phyloP scores from a whole-genome alignment of 1,140 invertebrate species.

The Babylonia areolata region DNA sequence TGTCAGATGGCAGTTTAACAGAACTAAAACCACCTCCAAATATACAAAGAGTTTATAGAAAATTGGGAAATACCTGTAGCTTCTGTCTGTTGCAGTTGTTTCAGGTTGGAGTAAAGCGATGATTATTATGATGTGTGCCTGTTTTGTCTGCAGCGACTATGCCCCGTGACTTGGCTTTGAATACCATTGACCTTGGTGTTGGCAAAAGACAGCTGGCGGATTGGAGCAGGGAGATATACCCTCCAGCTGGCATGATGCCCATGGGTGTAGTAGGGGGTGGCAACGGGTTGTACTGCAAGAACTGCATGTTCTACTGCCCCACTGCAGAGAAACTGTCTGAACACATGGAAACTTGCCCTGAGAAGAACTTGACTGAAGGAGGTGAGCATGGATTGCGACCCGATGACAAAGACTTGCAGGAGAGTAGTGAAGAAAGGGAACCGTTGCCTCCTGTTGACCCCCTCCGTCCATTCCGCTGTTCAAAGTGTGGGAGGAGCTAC shows the following conservation, averaged over 20 bases:
- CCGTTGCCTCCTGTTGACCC: background rate
- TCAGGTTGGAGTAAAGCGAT: background rate
- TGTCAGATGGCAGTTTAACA: too few relatives aligned
- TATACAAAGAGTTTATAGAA: background rate
- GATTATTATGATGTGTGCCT: background rate
- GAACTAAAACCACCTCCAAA: too few relatives aligned
- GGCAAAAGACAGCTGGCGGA: background rate
- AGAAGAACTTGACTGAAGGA: background rate
- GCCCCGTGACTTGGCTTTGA: background rate
- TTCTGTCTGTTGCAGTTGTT: background rate
- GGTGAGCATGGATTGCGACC: too few relatives aligned
- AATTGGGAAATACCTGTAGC: background rate
- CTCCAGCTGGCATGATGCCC: background rate
- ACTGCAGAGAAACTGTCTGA: background rate
- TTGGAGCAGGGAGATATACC: background rate
- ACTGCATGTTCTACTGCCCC: slow-evolving; percentile 35
- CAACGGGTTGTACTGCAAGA: slow-evolving; percentile 25
- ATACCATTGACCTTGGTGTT: too few relatives aligned
- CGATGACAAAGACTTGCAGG: background rate
- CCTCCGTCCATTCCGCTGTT: slow-evolving; percentile 32
- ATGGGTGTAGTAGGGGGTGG: background rate
- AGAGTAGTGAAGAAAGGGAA: background rate
- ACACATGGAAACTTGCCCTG: background rate
- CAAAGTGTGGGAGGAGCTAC: slow-evolving; percentile 37
- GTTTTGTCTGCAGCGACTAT: slow-evolving; percentile 7